These are phyloP conservation scores for Bolinopsis microptera DNA, from an alignment of 37 sponge, comb jelly and placozoan species.

Conservation along the genomic window DNA sequence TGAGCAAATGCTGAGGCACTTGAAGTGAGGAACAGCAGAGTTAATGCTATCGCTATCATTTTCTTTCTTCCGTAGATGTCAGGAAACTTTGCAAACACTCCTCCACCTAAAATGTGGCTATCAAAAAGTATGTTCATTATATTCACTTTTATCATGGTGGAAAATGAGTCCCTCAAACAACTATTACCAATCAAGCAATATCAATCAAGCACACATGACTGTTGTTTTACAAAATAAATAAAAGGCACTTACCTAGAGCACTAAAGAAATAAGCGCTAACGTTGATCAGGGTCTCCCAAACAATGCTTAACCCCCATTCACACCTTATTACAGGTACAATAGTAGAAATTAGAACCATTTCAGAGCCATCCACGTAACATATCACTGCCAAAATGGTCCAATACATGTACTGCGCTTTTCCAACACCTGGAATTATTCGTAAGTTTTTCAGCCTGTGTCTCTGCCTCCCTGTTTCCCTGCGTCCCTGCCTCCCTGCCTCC, in stretches of 20 bases:
- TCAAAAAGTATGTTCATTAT: too few species aligned
- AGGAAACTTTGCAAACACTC: background rate
- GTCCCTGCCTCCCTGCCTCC: too few species aligned
- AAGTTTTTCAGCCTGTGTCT: too few species aligned
- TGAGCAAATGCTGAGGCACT: background rate
- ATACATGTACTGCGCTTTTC: conserved; percentile 31
- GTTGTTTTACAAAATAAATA: too few species aligned
- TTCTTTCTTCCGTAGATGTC: conserved; percentile 6
- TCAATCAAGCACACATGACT: too few species aligned
- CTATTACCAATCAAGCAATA: too few species aligned
- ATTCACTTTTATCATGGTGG: background rate
- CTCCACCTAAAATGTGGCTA: background rate
- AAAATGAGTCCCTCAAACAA: background rate
- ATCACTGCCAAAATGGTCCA: background rate
- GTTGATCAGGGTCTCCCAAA: conserved; percentile 11
- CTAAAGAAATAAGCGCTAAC: background rate
- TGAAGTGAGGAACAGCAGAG: background rate
- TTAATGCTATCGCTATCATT: background rate
- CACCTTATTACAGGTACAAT: conserved; percentile 13
- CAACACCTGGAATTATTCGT: conserved; percentile 16
- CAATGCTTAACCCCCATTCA: background rate
- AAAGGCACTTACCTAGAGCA: background rate
- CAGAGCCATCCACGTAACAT: background rate
- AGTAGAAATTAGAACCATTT: background rate
- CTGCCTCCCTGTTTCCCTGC: too few species aligned